Evolutionary conservation across 2,888 invertebrate species (phyloP).

Genomic region (Idaea dimidiata): DNA sequence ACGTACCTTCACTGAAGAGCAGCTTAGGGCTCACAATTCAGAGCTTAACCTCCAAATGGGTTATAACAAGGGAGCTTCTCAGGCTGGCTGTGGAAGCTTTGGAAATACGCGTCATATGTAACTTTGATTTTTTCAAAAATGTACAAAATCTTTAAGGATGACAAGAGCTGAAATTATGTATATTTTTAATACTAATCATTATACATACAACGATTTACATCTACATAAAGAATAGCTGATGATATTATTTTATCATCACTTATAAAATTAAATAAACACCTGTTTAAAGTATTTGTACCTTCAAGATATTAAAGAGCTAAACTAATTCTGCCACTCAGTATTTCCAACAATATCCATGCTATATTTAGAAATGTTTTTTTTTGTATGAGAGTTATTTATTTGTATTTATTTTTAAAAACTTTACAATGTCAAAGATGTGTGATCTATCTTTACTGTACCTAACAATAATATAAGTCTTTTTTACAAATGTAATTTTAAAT

Average conservation of each 20-base stretch:
- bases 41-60: slow-evolving; percentile 96
- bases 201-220: too few relatives aligned
- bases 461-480: slow-evolving; percentile 45
- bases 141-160: background rate
- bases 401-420: background rate
- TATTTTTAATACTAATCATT: background rate
- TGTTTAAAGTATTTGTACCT: background rate
- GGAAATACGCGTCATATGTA: slow-evolving; percentile 98
- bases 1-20: slow-evolving; percentile 95
- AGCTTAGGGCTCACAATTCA: slow-evolving; percentile 93
- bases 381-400: slow-evolving; percentile 11
- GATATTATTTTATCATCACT: background rate
- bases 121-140: slow-evolving; percentile 20
- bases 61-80: slow-evolving; percentile 96
- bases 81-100: slow-evolving; percentile 94
- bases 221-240: too few relatives aligned
- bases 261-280: background rate
- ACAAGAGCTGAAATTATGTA: background rate
- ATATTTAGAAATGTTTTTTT: slow-evolving; percentile 11
- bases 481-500: slow-evolving; percentile 37
- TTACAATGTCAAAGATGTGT: slow-evolving; percentile 41
- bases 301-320: background rate
- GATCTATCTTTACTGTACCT: slow-evolving; percentile 37
- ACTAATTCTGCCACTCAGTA: background rate
- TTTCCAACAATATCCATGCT: background rate